These are phyloP conservation scores for Baronia brevicornis DNA, from an alignment of 2,888 invertebrate species.

Conservation along the genomic window DNA sequence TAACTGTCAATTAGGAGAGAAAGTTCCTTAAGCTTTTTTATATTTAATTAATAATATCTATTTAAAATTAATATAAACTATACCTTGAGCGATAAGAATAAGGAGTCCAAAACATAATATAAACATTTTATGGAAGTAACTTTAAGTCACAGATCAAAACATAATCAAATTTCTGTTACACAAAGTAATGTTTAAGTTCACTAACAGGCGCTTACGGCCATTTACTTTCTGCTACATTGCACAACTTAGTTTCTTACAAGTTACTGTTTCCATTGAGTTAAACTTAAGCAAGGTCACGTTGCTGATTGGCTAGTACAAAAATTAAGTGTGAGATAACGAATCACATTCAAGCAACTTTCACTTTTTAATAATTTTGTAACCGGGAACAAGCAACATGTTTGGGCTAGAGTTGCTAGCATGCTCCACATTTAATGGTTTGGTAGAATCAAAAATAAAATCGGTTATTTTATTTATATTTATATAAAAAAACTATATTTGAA, in stretches of 20 bases:
- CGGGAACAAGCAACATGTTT: constrained; percentile 15
- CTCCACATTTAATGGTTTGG: no score
- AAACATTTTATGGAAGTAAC: constrained; percentile 33
- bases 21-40: constrained; percentile 29
- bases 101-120: constrained; percentile 39
- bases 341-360: constrained; percentile 39
- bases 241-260: constrained; percentile 37
- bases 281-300: constrained; percentile 24
- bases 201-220: constrained; percentile 21
- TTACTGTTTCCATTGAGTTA: constrained; percentile 17
- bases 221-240: constrained; percentile 26
- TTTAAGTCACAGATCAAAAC: constrained; percentile 19
- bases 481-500: no score
- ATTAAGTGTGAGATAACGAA: constrained; percentile 26
- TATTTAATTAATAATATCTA: constrained; percentile 4
- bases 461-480: no score
- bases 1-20: constrained; percentile 21
- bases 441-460: no score
- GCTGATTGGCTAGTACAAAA: constrained; percentile 28
- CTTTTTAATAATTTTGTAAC: constrained; percentile 27
- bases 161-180: constrained; percentile 29
- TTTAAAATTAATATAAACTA: constrained; percentile 1
- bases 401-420: constrained; percentile 18
- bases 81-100: constrained; percentile 42
- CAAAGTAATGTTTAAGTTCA: constrained; percentile 35